phyloP scores from a whole-genome alignment of 1,140 invertebrate genomes.

The Schlechtendalia chinensis region DNA sequence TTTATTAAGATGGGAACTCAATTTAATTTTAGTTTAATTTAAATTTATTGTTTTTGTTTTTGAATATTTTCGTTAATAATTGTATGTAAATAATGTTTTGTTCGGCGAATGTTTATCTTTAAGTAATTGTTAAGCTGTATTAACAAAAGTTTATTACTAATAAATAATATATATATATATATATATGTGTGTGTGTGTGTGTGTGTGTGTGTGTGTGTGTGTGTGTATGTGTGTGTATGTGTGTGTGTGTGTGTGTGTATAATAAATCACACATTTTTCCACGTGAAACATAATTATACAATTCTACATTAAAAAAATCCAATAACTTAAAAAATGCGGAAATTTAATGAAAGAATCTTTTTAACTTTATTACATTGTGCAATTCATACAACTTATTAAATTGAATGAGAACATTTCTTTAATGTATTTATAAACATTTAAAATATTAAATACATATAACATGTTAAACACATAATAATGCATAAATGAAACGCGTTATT shows the following conservation, averaged over 20 bases:
- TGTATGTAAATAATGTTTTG: too few relatives aligned
- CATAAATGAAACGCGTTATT: neutral
- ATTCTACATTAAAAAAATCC: neutral
- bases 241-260: too few relatives aligned
- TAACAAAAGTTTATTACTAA: too few relatives aligned
- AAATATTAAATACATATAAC: neutral
- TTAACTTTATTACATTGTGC: neutral
- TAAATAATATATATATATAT: neutral
- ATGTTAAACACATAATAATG: neutral
- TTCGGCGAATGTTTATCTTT: too few relatives aligned
- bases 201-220: too few relatives aligned
- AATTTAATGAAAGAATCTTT: neutral
- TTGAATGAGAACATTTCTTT: neutral
- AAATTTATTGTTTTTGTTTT: too few relatives aligned
- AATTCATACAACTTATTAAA: neutral
- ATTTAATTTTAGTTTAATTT: too few relatives aligned
- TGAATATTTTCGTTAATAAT: too few relatives aligned
- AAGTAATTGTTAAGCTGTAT: too few relatives aligned
- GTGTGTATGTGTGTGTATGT: too few relatives aligned
- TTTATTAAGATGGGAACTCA: too few relatives aligned
- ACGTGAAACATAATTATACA: neutral
- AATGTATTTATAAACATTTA: neutral
- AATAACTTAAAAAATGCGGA: neutral
- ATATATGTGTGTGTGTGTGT: too few relatives aligned
- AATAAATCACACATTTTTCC: neutral